phyloP scores from a whole-genome alignment of 2,113 vertebrate genomes.

The Pseudopipra pipra region DNA sequence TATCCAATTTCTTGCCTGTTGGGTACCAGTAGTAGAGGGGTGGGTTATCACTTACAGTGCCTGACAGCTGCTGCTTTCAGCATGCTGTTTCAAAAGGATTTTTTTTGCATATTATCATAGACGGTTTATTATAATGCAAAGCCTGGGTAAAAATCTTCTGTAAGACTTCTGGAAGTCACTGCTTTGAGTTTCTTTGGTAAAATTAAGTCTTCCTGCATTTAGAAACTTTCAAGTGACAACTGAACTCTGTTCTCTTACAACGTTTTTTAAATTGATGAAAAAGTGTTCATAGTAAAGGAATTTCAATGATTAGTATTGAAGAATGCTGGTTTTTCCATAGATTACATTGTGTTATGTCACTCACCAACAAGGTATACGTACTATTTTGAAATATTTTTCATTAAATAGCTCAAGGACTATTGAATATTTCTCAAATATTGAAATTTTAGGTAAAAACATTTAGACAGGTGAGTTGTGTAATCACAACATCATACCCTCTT shows the following conservation, averaged over 20 bases:
- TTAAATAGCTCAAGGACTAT: not conserved
- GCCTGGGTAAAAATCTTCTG: not conserved
- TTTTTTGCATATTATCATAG: not conserved
- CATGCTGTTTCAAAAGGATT: not conserved
- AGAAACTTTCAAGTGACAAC: not conserved
- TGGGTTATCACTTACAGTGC: not conserved
- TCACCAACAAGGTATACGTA: not conserved
- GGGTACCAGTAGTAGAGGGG: not conserved
- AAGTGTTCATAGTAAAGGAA: not conserved
- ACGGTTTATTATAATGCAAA: conserved; percentile 23
- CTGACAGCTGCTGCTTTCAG: not conserved
- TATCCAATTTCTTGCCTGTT: conserved; percentile 26
- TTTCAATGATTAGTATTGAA: not conserved
- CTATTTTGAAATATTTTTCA: not conserved
- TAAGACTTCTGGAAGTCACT: not conserved
- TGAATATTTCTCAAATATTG: not conserved
- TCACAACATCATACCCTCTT: not conserved
- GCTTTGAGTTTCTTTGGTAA: not conserved
- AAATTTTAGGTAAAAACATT: conserved; percentile 1
- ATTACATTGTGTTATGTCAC: not conserved
- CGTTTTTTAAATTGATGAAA: not conserved
- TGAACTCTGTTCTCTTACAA: not conserved
- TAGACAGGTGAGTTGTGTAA: not conserved
- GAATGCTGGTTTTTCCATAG: not conserved
- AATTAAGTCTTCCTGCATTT: not conserved